Evolutionary conservation across 2,113 vertebrate genomes (phyloP).

Genomic region (Entomyzon cyanotis): DNA sequence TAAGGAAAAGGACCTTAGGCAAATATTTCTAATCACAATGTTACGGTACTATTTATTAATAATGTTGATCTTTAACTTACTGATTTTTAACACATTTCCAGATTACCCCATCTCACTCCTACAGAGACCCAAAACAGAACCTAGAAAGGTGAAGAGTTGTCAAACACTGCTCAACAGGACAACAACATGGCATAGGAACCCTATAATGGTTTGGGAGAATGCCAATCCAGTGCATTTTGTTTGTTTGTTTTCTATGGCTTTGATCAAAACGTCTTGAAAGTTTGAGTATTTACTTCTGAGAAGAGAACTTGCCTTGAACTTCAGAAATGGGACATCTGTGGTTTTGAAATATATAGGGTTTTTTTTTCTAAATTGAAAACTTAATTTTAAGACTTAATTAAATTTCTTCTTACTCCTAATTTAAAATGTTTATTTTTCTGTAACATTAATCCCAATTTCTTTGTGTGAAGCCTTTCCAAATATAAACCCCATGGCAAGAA

Average conservation of each 20-base stretch:
- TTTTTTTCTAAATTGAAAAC: background rate
- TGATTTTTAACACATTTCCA: background rate
- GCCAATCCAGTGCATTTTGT: background rate
- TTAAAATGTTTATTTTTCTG: background rate
- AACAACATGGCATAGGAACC: background rate
- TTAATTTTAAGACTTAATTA: background rate
- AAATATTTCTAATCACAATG: background rate
- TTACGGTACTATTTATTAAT: background rate
- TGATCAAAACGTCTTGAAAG: background rate
- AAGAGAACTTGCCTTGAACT: background rate
- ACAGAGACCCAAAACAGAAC: background rate
- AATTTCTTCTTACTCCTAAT: background rate
- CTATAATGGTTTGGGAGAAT: background rate
- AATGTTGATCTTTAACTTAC: background rate
- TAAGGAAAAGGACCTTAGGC: background rate
- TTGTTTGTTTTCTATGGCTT: background rate
- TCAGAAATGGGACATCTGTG: background rate
- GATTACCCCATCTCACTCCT: background rate
- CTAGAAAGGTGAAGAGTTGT: background rate
- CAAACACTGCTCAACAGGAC: background rate
- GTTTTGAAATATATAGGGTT: background rate
- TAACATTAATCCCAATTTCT: background rate
- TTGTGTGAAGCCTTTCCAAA: background rate
- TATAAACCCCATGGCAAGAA: slow-evolving; percentile 32
- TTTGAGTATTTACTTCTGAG: background rate